Percentiles rank a stretch among this genome's conserved stretches.
These are phyloP conservation scores for Siniperca chuatsi DNA, from an alignment of 2,113 vertebrate species.

Conservation along the genomic window DNA sequence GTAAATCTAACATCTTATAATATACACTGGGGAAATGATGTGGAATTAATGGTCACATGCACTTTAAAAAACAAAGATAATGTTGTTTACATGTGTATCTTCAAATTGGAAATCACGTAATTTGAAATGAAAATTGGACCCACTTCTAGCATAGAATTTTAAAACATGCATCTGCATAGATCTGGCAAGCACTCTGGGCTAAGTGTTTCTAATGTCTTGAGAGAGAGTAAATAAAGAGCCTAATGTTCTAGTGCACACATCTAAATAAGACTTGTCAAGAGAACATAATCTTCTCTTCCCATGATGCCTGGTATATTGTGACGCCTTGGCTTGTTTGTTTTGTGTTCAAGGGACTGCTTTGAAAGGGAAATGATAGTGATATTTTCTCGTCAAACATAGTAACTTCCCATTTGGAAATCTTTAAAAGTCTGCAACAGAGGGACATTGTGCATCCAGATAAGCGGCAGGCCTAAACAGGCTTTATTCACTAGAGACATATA, in stretches of 20 bases:
- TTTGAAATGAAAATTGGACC: constrained; percentile 66
- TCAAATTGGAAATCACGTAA: constrained; percentile 58
- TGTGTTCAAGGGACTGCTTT: constrained; percentile 61
- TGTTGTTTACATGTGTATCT: constrained; percentile 68
- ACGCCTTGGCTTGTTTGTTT: constrained; percentile 71
- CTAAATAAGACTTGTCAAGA: constrained; percentile 76
- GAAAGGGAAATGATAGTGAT: constrained; percentile 77
- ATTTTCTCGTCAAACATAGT: constrained; percentile 75
- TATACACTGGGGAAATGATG: constrained; percentile 51
- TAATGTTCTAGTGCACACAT: constrained; percentile 67
- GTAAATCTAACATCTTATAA: constrained; percentile 59
- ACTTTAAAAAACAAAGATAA: constrained; percentile 50
- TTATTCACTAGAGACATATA: constrained; percentile 37
- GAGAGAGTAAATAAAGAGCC: constrained; percentile 72
- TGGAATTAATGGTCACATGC: constrained; percentile 63
- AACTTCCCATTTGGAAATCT: constrained; percentile 71
- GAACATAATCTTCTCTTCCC: constrained; percentile 69
- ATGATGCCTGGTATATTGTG: constrained; percentile 58
- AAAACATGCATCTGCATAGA: constrained; percentile 59
- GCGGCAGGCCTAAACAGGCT: constrained; percentile 9
- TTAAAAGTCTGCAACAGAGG: constrained; percentile 21
- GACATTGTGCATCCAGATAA: constrained; percentile 60
- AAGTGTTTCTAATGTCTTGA: constrained; percentile 72
- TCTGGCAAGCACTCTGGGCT: constrained; percentile 51
- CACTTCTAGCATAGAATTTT: constrained; percentile 32